phyloP scores from a whole-genome alignment of 2,888 invertebrate species.

The Cerastis leucographa region DNA sequence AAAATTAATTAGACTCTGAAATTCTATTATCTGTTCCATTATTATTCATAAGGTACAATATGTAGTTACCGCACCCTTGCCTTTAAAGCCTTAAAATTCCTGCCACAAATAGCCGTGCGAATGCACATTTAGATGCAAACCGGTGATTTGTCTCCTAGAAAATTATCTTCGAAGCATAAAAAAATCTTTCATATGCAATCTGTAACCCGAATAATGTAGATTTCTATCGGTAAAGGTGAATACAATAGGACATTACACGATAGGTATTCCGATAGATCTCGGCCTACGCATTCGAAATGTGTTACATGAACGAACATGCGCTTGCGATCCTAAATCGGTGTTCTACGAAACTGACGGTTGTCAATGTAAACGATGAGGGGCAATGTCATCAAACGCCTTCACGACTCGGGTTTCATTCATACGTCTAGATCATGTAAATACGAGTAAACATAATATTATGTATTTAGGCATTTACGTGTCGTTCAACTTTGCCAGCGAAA shows the following conservation, averaged over 20 bases:
- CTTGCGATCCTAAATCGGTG: slow-evolving; percentile 76
- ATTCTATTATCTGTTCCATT: slow-evolving; percentile 41
- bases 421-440: slow-evolving; percentile 60
- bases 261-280: slow-evolving; percentile 77
- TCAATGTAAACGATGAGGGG: slow-evolving; percentile 74
- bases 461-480: slow-evolving; percentile 53
- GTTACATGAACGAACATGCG: slow-evolving; percentile 72
- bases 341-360: slow-evolving; percentile 78
- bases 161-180: slow-evolving; percentile 60
- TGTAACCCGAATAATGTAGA: slow-evolving; percentile 77
- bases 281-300: slow-evolving; percentile 77
- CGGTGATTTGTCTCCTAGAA: slow-evolving; percentile 55
- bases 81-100: slow-evolving; percentile 30
- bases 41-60: slow-evolving; percentile 38
- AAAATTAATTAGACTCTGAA: slow-evolving; percentile 51
- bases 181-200: slow-evolving; percentile 69
- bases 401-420: slow-evolving; percentile 73
- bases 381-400: slow-evolving; percentile 75
- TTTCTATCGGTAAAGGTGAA: slow-evolving; percentile 75
- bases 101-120: slow-evolving; percentile 21
- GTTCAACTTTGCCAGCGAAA: slow-evolving; percentile 56
- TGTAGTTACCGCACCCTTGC: slow-evolving; percentile 38
- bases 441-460: slow-evolving; percentile 51
- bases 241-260: slow-evolving; percentile 80
- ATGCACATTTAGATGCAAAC: slow-evolving; percentile 45